These are phyloP conservation scores for Hydrochoerus hydrochaeris DNA, from an alignment of 2,113 vertebrate genomes.

Conservation along the genomic window DNA sequence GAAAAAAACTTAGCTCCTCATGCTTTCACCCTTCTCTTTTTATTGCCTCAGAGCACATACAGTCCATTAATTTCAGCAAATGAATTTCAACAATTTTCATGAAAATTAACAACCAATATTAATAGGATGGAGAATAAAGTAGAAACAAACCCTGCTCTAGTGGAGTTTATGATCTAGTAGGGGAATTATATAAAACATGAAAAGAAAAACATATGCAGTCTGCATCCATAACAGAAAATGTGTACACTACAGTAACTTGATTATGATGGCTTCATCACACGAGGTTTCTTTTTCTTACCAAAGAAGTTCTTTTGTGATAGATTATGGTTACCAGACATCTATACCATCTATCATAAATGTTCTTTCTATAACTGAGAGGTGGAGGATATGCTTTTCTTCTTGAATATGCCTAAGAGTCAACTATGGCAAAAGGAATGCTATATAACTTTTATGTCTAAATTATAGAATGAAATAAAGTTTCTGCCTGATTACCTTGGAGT, in stretches of 20 bases:
- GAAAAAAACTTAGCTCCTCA: background rate
- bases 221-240: background rate
- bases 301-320: background rate
- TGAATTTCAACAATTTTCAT: background rate
- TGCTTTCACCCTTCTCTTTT: background rate
- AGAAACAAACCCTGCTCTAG: background rate
- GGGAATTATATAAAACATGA: background rate
- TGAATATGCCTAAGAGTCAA: background rate
- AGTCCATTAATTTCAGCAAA: background rate
- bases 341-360: background rate
- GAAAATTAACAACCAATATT: background rate
- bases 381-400: background rate
- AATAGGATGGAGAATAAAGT: background rate
- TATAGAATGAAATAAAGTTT: background rate
- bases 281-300: background rate
- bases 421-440: background rate
- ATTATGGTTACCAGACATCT: background rate
- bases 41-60: background rate
- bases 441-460: background rate
- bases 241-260: background rate
- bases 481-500: background rate
- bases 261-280: background rate
- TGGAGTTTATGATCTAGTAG: background rate
- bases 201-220: background rate
- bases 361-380: background rate